These are phyloP conservation scores for Formica selysi DNA, from an alignment of 1,140 invertebrate species.

Conservation along the genomic window DNA sequence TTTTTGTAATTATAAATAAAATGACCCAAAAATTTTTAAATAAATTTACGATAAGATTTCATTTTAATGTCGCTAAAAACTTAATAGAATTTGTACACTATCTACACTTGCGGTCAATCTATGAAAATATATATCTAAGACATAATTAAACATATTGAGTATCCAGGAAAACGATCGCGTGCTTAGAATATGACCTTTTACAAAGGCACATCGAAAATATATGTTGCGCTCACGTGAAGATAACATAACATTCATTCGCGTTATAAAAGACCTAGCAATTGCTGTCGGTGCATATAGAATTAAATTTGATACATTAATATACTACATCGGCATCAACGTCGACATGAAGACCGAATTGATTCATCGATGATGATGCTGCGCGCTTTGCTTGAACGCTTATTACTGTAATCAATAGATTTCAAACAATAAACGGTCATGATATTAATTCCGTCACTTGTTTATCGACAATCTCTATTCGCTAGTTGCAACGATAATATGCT, in stretches of 20 bases:
- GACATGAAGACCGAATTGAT: conserved; percentile 36
- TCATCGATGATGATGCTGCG: conserved; percentile 37
- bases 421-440: conserved; percentile 49
- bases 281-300: not conserved
- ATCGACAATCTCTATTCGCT: conserved; percentile 40
- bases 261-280: conserved; percentile 18
- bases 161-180: conserved; percentile 1
- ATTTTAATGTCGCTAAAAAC: not conserved
- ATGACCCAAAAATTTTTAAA: not conserved
- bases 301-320: not conserved
- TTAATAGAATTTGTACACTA: not conserved
- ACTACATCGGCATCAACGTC: not conserved
- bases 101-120: not conserved
- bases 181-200: conserved; percentile 22
- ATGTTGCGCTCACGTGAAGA: no score
- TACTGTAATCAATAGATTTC: conserved; percentile 58
- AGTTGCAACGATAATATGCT: conserved; percentile 63
- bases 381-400: conserved; percentile 39
- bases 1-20: not conserved
- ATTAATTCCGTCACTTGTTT: conserved; percentile 56
- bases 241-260: conserved; percentile 5
- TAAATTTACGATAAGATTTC: not conserved
- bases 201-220: not conserved
- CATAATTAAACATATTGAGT: conserved; percentile 1
- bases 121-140: not conserved